Evolutionary conservation across 2,113 vertebrate genomes (phyloP), one percentile per base, ranked within the genome.

Genomic region (Pitta sordida): DNA sequence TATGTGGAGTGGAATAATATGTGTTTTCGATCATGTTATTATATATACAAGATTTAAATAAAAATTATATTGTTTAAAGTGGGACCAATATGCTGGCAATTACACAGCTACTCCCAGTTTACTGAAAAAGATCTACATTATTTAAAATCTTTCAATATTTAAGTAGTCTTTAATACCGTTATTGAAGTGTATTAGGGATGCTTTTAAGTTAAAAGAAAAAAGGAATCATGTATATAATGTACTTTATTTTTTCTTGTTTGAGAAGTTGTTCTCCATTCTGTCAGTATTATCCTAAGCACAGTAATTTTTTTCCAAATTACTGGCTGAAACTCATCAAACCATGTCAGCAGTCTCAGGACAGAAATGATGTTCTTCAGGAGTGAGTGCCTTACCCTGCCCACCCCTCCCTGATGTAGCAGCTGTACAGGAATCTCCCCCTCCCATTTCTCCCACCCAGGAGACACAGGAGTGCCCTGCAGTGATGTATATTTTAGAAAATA

Each of bases 11-110:
- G 90, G 93, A 94, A 77, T 94, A 94, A 83, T 93, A 95, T 60
- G 87, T 95, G 92, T 65, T 95, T 97, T 74, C 13, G 13, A 93
- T 93, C 92, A 77, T 95, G 89, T 97, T 95, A 79, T 94, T 96
- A 96, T 97, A 95, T 96, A 95, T 96, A 96, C 97, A 97, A 97
- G 93, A 88, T 96, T 97, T 97, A 97, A 97, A 96, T 97, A 95
- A 97, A 96, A 96, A 91, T 29, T 97, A 88, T 97, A 95, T 97
- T 96, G 96, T 98, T 96, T 97, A 96, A 97, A 94, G 89, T 94
- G 97, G 98, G 98, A 98, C 98, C 98, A 98, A 97, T 67, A 41
- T 94, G 94, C 93, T 96, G 93, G 95, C 96, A 97, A 79, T 83
- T 93, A 96, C 75, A 93, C 84, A 93, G 65, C 90, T 95, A 93